Evolutionary conservation across 92 coral and sea anemone species (phyloP), one percentile per base, ranked within the genome.

Genomic region (Muricea muricata): DNA sequence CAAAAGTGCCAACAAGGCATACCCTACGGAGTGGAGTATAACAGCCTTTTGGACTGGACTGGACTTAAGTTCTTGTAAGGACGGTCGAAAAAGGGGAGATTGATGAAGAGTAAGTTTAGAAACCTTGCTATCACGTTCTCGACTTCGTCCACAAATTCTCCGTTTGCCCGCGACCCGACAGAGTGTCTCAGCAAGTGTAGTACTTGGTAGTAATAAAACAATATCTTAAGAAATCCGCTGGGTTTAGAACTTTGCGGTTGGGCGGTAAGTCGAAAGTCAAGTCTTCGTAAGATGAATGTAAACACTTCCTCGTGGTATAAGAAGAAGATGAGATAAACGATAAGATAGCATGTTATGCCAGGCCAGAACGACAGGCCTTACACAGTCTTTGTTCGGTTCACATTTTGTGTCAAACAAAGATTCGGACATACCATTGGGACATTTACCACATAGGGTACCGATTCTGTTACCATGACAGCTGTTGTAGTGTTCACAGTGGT

Each of bases 381-480:
- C 6, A 67, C 66, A 75, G 7, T 75, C 28, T 2, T 48, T 25
- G 42, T 75, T 75, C 54, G 50, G 31, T 28, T 48, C 32, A 57
- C 81, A 75, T 75, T 52, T 31, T 25, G 81, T 39, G 66, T 75
- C 29, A 1, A 48, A 75, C 7, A 75, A 18, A 17, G 65, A 20
- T 33, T 75, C 81, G 0, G 65, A 75, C 81, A 48, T 48, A 3
- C 81, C 45, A 11, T 10, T 31, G 2, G 45, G 65, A 29, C 65
- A 75, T 15, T 48, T 23, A 13, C 81, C 81, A 30, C 81, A 75
- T 24, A 75, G 81, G 15, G 17, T 48, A 14, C 81, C 81, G 2
- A 12, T 74, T 74, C 80, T 46, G 65, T 74, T 74, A 10, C 80
- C 80, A 74, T 28, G 35, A 41, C 80, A 74, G 18, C 63, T 32